Evolutionary conservation across 2,888 invertebrate genomes (phyloP).

Genomic region (Chrysolina haemoptera): DNA sequence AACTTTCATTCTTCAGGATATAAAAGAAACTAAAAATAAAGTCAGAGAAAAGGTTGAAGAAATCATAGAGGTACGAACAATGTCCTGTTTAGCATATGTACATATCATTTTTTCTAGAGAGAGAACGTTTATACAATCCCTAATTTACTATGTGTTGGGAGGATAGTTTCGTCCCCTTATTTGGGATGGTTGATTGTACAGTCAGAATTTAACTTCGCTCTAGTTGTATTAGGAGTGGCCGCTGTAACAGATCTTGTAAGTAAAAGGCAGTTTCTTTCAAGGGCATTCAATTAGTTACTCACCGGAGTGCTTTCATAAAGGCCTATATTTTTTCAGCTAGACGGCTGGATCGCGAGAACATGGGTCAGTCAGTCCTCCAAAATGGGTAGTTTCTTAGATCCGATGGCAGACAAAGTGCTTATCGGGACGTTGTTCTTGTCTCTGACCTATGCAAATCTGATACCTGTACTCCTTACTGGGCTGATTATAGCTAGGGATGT

Average conservation of each 20-base stretch:
- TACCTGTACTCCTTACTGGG: slow-evolving; percentile 86
- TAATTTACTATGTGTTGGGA: slow-evolving; percentile 88
- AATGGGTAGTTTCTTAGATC: slow-evolving; percentile 95
- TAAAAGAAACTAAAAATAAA: slow-evolving; percentile 80
- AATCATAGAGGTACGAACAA: slow-evolving; percentile 77
- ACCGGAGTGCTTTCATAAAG: neutral
- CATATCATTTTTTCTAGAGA: slow-evolving; percentile 68
- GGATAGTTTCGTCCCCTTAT: slow-evolving; percentile 90
- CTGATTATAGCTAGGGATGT: slow-evolving; percentile 90
- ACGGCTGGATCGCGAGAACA: slow-evolving; percentile 96
- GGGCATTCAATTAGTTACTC: neutral
- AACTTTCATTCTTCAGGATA: slow-evolving; percentile 78
- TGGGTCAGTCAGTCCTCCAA: slow-evolving; percentile 93
- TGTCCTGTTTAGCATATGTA: neutral
- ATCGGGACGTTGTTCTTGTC: slow-evolving; percentile 91
- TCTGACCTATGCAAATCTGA: slow-evolving; percentile 86
- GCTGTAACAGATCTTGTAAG: slow-evolving; percentile 92
- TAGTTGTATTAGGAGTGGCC: slow-evolving; percentile 87
- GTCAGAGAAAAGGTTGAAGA: slow-evolving; percentile 82
- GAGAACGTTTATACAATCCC: slow-evolving; percentile 96
- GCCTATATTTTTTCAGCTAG: slow-evolving; percentile 76
- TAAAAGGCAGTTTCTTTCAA: slow-evolving; percentile 3
- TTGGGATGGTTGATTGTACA: slow-evolving; percentile 91
- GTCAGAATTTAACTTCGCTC: slow-evolving; percentile 84
- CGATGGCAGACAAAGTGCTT: slow-evolving; percentile 96